Conservation (phyloP, 1,140 invertebrate genomes). For the Mycetomoellerius zeteki region DNA sequence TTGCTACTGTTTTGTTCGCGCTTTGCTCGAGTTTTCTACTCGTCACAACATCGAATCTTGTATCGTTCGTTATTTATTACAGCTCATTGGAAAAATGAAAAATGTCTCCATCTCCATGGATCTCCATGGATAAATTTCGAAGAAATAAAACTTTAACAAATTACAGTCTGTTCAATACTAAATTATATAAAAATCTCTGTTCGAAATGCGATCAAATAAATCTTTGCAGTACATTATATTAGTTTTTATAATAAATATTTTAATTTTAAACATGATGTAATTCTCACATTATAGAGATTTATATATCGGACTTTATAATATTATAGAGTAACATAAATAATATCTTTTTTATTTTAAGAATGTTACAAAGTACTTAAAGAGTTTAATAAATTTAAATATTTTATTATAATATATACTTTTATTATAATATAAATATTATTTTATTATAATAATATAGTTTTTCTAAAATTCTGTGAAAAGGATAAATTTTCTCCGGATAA, state of each 20-base stretch:
- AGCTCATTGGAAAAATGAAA: constrained; percentile 14
- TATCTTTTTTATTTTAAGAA: background rate
- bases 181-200: background rate
- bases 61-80: constrained; percentile 54
- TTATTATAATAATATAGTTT: too few relatives aligned
- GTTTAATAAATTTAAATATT: background rate
- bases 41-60: constrained; percentile 64
- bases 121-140: background rate
- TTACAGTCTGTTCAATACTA: background rate
- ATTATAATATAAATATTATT: too few relatives aligned
- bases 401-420: too few relatives aligned
- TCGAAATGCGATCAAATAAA: background rate
- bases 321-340: background rate
- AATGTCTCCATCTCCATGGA: background rate
- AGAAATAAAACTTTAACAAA: constrained; percentile 24
- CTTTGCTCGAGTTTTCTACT: constrained; percentile 69
- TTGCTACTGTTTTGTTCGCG: constrained; percentile 49
- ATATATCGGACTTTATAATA: background rate
- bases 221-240: background rate
- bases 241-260: background rate
- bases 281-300: background rate
- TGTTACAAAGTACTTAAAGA: background rate
- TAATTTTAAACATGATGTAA: background rate
- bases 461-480: background rate
- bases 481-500: background rate